A percentile compares a stretch with the other conserved stretches of the same genome.
phyloP scores from a whole-genome alignment of 1,140 invertebrate species.

The Trinorchestia longiramus region DNA sequence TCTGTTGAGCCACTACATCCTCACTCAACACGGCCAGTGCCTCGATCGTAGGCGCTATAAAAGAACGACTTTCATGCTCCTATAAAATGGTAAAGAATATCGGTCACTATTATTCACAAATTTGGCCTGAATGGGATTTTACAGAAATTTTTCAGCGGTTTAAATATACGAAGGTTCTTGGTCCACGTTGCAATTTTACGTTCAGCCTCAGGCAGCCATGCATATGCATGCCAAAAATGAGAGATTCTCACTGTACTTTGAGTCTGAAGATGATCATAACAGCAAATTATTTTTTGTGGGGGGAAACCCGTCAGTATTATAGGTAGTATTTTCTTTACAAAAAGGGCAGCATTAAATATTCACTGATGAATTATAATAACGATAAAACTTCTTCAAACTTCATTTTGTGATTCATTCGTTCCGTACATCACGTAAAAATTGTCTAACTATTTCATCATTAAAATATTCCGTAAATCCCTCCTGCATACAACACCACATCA shows the following conservation, averaged over 20 bases:
- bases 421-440: too few relatives aligned
- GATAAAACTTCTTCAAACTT: too few relatives aligned
- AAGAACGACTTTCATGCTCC: background rate
- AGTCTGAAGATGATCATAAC: too few relatives aligned
- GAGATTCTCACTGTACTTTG: too few relatives aligned
- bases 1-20: background rate
- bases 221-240: too few relatives aligned
- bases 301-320: too few relatives aligned
- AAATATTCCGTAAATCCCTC: background rate
- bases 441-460: background rate
- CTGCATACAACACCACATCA: background rate
- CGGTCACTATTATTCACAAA: background rate
- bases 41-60: background rate
- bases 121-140: background rate
- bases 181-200: background rate
- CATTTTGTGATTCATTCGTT: too few relatives aligned
- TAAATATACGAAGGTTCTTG: background rate
- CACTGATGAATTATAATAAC: too few relatives aligned
- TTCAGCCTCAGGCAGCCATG: background rate
- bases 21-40: background rate
- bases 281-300: too few relatives aligned
- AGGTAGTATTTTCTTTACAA: too few relatives aligned
- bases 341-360: too few relatives aligned
- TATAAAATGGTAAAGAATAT: background rate
- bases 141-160: background rate